Evolutionary conservation across 2,888 invertebrate species (phyloP).

Genomic region (Glomeris marginata): DNA sequence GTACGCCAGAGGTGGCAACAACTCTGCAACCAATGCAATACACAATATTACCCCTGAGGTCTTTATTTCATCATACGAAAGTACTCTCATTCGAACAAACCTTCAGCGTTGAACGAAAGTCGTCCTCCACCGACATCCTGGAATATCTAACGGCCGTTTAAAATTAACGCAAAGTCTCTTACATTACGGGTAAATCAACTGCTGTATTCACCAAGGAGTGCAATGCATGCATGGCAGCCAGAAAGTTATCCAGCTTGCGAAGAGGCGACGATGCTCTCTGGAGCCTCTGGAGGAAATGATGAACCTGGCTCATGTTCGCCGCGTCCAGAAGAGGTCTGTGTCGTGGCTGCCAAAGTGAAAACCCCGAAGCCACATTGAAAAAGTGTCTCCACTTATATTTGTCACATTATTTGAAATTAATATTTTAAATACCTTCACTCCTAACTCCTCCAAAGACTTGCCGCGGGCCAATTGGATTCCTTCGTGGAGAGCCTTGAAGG

Average conservation of each 20-base stretch:
- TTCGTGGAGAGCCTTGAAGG: constrained; percentile 29
- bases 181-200: neutral
- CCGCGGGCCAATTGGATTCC: constrained; percentile 33
- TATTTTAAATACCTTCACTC: constrained; percentile 29
- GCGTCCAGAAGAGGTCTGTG: constrained; percentile 51
- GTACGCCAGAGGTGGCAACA: constrained; percentile 82
- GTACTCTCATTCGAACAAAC: constrained; percentile 14
- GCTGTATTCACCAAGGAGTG: constrained; percentile 31
- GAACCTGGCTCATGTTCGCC: constrained; percentile 56
- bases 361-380: neutral
- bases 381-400: neutral
- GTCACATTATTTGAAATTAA: neutral
- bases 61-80: too few species aligned
- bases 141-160: constrained; percentile 14
- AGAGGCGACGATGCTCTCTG: constrained; percentile 84
- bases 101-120: constrained; percentile 19
- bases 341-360: constrained; percentile 10
- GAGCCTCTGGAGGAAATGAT: constrained; percentile 51
- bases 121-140: constrained; percentile 17
- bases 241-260: constrained; percentile 79
- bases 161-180: neutral
- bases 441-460: constrained; percentile 33
- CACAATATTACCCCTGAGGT: too few species aligned
- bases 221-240: constrained; percentile 76
- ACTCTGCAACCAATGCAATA: constrained; percentile 37